phyloP scores from a whole-genome alignment of 2,888 invertebrate genomes.

The Halictus quadricinctus region DNA sequence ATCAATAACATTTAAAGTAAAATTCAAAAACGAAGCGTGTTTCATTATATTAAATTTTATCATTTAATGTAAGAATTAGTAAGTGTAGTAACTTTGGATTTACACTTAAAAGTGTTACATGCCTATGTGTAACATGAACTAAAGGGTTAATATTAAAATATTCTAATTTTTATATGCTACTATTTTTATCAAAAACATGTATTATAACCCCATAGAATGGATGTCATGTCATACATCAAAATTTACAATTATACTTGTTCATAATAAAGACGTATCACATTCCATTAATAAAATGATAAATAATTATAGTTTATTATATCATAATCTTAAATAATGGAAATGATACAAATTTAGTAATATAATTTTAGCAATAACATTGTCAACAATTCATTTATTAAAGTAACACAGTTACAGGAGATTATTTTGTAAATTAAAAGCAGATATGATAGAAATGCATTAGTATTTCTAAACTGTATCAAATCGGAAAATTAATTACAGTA shows the following conservation, averaged over 20 bases:
- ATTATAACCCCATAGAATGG: background rate
- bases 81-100: background rate
- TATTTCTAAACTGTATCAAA: constrained; percentile 10
- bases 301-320: constrained; percentile 29
- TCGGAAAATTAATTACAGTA: background rate
- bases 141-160: constrained; percentile 36
- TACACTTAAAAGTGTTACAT: background rate
- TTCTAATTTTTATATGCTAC: constrained; percentile 51
- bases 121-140: constrained; percentile 1
- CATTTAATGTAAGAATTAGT: background rate
- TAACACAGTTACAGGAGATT: background rate
- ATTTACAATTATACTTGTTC: constrained; percentile 38
- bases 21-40: background rate
- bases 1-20: background rate
- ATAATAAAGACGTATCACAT: constrained; percentile 51
- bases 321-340: constrained; percentile 25
- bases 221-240: constrained; percentile 20
- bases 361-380: constrained; percentile 13
- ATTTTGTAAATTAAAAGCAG: background rate
- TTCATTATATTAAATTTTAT: constrained; percentile 1
- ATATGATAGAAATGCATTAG: background rate
- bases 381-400: background rate
- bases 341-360: constrained; percentile 20
- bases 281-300: constrained; percentile 23
- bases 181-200: constrained; percentile 38